Evolutionary conservation across 2,888 invertebrate species (phyloP).

Genomic region (Chaetogeoica ovagalla): DNA sequence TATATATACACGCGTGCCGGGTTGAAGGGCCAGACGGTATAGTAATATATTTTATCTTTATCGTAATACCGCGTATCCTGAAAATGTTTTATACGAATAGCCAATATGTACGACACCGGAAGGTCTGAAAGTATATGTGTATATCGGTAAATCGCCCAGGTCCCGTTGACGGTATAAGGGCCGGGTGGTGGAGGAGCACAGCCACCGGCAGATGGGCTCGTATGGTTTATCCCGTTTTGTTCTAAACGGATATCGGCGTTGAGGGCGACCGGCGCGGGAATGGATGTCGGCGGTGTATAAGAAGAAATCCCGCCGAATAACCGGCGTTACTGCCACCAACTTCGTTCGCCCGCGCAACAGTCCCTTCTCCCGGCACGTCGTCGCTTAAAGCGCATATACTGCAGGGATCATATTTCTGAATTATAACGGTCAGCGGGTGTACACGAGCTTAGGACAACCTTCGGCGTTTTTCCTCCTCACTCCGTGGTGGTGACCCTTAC

Average conservation of each 20-base stretch:
- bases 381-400: background rate
- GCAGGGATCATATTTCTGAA: conserved; percentile 36
- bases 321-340: conserved; percentile 2
- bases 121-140: conserved; percentile 19
- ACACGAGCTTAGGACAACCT: background rate
- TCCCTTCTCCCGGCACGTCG: background rate
- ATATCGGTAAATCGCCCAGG: conserved; percentile 39
- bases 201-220: conserved; percentile 31
- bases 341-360: background rate
- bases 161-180: conserved; percentile 15
- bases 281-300: background rate
- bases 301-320: conserved; percentile 45
- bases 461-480: background rate
- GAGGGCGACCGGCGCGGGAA: background rate
- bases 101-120: conserved; percentile 35
- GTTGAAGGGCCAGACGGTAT: background rate
- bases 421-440: conserved; percentile 25
- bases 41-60: conserved; percentile 37
- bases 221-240: conserved; percentile 34
- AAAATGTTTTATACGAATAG: conserved; percentile 46
- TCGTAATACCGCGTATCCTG: conserved; percentile 25
- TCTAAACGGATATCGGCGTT: conserved; percentile 41
- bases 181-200: background rate
- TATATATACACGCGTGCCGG: too few species aligned
- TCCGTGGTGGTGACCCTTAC: background rate